Evolutionary conservation across 2,888 invertebrate species (phyloP).

Genomic region (Drosophila macrospina): DNA sequence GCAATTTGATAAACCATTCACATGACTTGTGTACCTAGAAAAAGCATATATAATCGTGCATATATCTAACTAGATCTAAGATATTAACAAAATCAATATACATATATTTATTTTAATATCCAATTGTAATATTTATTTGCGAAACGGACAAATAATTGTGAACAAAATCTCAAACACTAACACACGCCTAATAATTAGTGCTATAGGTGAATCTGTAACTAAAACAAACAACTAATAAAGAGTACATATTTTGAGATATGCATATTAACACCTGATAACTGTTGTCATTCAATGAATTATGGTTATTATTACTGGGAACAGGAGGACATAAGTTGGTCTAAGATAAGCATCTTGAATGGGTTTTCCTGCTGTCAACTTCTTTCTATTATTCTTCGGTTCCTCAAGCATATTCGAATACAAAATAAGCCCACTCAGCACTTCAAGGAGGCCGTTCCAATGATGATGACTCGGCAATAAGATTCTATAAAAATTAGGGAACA

Average conservation of each 20-base stretch:
- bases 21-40: slow-evolving; percentile 75
- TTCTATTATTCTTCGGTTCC: not conserved
- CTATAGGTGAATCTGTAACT: slow-evolving; percentile 50
- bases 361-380: not conserved
- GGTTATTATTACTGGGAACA: not conserved
- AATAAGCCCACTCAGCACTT: not conserved
- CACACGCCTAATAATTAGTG: slow-evolving; percentile 36
- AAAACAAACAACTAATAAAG: slow-evolving; percentile 62
- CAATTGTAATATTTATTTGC: slow-evolving; percentile 62
- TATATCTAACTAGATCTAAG: slow-evolving; percentile 45
- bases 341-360: not conserved
- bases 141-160: slow-evolving; percentile 75
- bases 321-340: too few relatives aligned
- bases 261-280: slow-evolving; percentile 49
- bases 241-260: slow-evolving; percentile 74
- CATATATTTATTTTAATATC: slow-evolving; percentile 60
- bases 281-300: not conserved
- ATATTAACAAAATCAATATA: slow-evolving; percentile 28
- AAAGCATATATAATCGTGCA: slow-evolving; percentile 56
- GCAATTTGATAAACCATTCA: slow-evolving; percentile 44
- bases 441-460: not conserved
- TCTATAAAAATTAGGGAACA: slow-evolving; percentile 11
- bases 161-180: slow-evolving; percentile 36
- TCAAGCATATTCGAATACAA: not conserved
- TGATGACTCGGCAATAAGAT: slow-evolving; percentile 27